Percentiles rank a stretch among this genome's conserved stretches.
Evolutionary conservation across 2,888 invertebrate species (phyloP).

Genomic region (Drosophila seclusa): DNA sequence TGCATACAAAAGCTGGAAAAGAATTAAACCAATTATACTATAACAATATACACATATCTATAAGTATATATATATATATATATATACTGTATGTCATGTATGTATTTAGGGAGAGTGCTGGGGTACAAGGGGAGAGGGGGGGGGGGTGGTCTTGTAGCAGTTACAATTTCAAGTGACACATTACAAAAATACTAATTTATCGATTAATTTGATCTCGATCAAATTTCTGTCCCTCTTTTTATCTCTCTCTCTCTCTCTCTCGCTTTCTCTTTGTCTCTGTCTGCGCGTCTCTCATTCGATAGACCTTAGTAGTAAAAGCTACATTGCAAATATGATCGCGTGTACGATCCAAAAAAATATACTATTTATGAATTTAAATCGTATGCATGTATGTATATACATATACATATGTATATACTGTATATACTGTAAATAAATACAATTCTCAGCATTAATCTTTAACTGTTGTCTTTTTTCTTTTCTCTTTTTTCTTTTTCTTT

Average conservation of each 20-base stretch:
- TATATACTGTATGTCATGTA: slow-evolving; percentile 26
- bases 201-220: slow-evolving; percentile 23
- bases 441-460: slow-evolving; percentile 33
- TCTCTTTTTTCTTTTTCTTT: not conserved
- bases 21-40: slow-evolving; percentile 34
- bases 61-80: slow-evolving; percentile 28
- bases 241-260: not conserved
- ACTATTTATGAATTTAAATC: slow-evolving; percentile 8
- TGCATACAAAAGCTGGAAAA: slow-evolving; percentile 64
- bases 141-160: slow-evolving; percentile 24
- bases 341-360: slow-evolving; percentile 14
- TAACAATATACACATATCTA: slow-evolving; percentile 46
- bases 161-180: slow-evolving; percentile 59
- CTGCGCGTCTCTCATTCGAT: slow-evolving; percentile 4
- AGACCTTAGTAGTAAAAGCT: slow-evolving; percentile 18
- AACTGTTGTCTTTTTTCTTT: slow-evolving; percentile 28
- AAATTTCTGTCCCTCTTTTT: not conserved
- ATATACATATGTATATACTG: too few relatives aligned
- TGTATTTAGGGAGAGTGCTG: slow-evolving; percentile 22
- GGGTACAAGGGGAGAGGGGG: slow-evolving; percentile 36
- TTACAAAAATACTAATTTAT: slow-evolving; percentile 56
- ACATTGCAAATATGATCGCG: slow-evolving; percentile 21
- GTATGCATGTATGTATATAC: slow-evolving; percentile 14
- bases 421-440: slow-evolving; percentile 49
- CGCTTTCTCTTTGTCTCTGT: too few relatives aligned